Conservation (phyloP, 2,888 invertebrate genomes). For the Drosophila prolongata region DNA sequence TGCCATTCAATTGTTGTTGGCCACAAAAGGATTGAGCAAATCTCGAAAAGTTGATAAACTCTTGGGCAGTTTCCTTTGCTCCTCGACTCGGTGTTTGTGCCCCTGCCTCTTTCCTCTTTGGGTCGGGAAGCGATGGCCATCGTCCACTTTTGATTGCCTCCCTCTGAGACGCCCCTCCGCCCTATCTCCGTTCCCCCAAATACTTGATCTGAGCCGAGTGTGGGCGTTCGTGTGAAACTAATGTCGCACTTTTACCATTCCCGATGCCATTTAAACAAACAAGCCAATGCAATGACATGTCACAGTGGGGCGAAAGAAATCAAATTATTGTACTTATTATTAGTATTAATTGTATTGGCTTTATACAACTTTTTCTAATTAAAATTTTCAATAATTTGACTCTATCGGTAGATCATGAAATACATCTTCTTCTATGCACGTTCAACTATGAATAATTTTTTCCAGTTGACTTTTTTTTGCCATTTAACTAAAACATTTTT, state of each 20-base stretch:
- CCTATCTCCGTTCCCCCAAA: background rate
- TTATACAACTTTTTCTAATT: too few species aligned
- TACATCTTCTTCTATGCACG: too few species aligned
- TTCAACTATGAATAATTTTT: too few species aligned
- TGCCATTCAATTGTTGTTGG: constrained; percentile 28
- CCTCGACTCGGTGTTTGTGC: constrained; percentile 15
- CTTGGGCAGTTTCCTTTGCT: constrained; percentile 46
- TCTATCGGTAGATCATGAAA: too few species aligned
- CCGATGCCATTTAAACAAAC: constrained; percentile 45
- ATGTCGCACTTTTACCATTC: constrained; percentile 54
- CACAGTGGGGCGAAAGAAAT: constrained; percentile 20
- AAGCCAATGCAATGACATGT: constrained; percentile 34
- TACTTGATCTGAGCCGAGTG: constrained; percentile 26
- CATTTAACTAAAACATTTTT: too few species aligned
- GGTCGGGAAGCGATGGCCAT: constrained; percentile 63
- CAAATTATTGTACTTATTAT: too few species aligned
- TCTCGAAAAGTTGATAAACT: constrained; percentile 79
- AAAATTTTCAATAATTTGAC: too few species aligned
- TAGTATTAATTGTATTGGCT: too few species aligned
- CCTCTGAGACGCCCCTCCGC: constrained; percentile 26
- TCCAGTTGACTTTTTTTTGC: too few species aligned
- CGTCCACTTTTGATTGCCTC: constrained; percentile 49
- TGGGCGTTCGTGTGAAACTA: constrained; percentile 79
- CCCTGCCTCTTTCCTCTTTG: constrained; percentile 1
- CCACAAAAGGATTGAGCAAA: constrained; percentile 71